phyloP scores from a whole-genome alignment of 2,888 invertebrate genomes.

The Acanthosepion pharaonis region DNA sequence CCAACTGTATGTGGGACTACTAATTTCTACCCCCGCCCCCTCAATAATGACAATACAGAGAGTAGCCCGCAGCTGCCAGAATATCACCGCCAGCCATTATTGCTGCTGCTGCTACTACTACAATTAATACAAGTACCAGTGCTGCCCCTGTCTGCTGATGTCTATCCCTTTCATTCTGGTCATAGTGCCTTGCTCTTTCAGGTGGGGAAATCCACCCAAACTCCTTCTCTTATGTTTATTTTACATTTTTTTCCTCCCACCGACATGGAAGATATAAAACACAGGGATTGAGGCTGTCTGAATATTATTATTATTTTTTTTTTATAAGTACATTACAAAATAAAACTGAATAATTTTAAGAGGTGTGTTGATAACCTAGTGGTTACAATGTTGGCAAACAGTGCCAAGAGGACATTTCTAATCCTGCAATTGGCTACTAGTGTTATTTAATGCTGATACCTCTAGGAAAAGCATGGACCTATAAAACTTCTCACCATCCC shows the following conservation, averaged over 20 bases:
- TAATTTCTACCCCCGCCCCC: background rate
- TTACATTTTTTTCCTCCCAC: conserved; percentile 1
- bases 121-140: background rate
- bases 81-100: background rate
- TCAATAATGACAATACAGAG: background rate
- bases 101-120: background rate
- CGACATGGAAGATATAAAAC: background rate
- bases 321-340: background rate
- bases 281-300: conserved; percentile 22
- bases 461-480: background rate
- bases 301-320: background rate
- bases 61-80: background rate
- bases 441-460: background rate
- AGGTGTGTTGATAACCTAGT: background rate
- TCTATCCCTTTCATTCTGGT: conserved; percentile 21
- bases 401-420: no score
- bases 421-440: no score
- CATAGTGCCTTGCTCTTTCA: conserved; percentile 33
- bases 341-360: background rate
- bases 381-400: no score
- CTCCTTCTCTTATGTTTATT: conserved; percentile 6
- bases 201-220: conserved; percentile 6
- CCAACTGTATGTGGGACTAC: conserved; percentile 81
- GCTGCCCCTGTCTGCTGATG: conserved; percentile 1
- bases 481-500: background rate